phyloP scores from a whole-genome alignment of 2,113 vertebrate genomes.

The Microtus montanus region DNA sequence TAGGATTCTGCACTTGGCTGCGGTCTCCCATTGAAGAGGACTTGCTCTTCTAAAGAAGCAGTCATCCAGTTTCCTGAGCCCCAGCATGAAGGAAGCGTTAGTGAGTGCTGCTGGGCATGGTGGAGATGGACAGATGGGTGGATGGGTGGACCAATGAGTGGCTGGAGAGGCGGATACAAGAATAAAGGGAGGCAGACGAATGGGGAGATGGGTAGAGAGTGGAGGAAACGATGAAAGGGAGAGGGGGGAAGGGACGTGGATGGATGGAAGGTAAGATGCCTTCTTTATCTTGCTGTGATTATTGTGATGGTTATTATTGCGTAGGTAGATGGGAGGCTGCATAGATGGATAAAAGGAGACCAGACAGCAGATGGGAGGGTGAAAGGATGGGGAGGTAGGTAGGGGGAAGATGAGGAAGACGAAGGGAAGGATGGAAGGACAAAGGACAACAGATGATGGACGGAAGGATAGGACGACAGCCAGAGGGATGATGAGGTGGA shows the following conservation, averaged over 20 bases:
- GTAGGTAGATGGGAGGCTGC: rapidly evolving
- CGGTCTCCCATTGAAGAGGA: too few relatives aligned
- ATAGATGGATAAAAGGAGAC: background rate
- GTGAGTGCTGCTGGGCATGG: background rate
- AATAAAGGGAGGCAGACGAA: too few relatives aligned
- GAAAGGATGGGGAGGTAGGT: background rate
- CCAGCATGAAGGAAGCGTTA: background rate
- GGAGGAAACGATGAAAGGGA: too few relatives aligned
- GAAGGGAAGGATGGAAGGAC: too few relatives aligned
- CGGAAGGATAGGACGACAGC: background rate
- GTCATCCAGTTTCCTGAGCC: background rate
- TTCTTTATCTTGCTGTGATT: background rate
- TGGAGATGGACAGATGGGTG: rapidly evolving
- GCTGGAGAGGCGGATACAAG: background rate
- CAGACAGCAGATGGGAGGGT: background rate
- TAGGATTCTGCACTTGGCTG: background rate
- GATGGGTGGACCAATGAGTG: too few relatives aligned
- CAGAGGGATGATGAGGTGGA: background rate
- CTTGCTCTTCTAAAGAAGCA: background rate
- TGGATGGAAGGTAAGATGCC: background rate
- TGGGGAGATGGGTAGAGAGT: rapidly evolving
- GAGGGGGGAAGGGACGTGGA: background rate
- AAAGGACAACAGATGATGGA: background rate
- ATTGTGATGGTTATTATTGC: background rate
- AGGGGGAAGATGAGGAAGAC: too few relatives aligned